These are phyloP conservation scores for Lithophane semibrunnea DNA, from an alignment of 2,888 invertebrate species.

Conservation along the genomic window DNA sequence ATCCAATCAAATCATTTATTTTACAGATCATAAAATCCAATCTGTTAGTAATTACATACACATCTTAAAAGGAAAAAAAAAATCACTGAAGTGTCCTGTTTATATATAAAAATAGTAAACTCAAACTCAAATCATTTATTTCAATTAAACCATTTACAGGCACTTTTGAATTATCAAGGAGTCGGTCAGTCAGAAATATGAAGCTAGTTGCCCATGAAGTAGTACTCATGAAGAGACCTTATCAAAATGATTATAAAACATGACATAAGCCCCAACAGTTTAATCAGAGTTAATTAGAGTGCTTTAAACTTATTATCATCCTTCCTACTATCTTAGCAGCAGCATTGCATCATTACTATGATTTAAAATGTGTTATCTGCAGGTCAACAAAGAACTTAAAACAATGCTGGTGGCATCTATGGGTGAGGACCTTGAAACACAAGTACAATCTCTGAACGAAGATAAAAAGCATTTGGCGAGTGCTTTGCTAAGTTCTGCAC, in stretches of 20 bases:
- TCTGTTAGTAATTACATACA: too few relatives aligned
- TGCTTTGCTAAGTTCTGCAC: conserved; percentile 95
- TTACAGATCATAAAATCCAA: too few relatives aligned
- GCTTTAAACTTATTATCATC: conserved; percentile 21
- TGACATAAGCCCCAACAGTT: not conserved
- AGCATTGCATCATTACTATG: conserved; percentile 33
- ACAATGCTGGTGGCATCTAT: conserved; percentile 98
- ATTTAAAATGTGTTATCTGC: conserved; percentile 40
- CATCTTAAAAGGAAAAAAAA: too few relatives aligned
- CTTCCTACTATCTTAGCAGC: not conserved
- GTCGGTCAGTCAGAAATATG: too few relatives aligned
- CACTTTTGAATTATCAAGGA: too few relatives aligned
- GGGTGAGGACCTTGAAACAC: conserved; percentile 97
- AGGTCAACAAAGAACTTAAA: conserved; percentile 98
- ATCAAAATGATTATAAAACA: conserved; percentile 11
- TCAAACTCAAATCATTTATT: too few relatives aligned
- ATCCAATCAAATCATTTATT: too few relatives aligned
- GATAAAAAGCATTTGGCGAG: conserved; percentile 97
- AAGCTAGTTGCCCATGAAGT: too few relatives aligned
- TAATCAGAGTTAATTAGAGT: not conserved
- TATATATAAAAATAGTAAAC: conserved; percentile 13
- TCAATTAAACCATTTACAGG: too few relatives aligned
- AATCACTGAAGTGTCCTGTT: not conserved
- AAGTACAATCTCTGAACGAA: conserved; percentile 97
- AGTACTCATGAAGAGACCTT: not conserved